Evolutionary conservation across 2,797 vertebrate genomes (phyloP), one percentile per base, ranked within the genome.

Genomic region (Ara ararauna): DNA sequence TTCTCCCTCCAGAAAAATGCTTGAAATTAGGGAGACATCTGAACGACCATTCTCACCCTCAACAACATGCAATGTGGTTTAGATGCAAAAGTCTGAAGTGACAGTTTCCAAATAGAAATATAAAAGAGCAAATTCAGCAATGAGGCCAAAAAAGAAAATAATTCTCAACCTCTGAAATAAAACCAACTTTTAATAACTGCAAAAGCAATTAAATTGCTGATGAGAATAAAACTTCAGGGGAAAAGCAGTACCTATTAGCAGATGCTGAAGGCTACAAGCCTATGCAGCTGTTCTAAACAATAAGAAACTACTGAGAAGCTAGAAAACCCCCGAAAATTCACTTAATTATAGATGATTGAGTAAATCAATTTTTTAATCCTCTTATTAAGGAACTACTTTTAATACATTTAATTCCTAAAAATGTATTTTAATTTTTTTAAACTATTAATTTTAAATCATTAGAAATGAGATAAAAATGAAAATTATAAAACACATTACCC

Each of bases 221-320:
- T 72, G 10, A 71, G 42, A 87, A 72, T 47, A 75, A 67, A 89
- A n/a, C 23, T 79, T 66, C 11, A 30, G 45, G 24, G 22, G 1
- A 67, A 78, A 86, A 71, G 17, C 5, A 38, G 5, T 66, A 70
- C 38, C 50, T 90, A 3, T 45, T 68, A 81, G 30, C 0, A 1
- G 44, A 48, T 58, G 29, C 36, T 86, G 29, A 83, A 89, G 22
- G 20, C n/a, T 76, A 82, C 38, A 90, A 72, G 45, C 9, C 22
- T 67, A 19, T 68, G 77, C 38, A 91, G 38, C 29, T 95, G 89
- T 92, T 83, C 65, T 87, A 85, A 95, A 85, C 40, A 90, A 10
- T 30, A 80, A 51, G 56, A 89, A 79, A 67, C 40, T 60, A 58
- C 7, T 91, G 68, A 96, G 86, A 86, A 90, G 62, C 60, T 84